Percentiles rank a stretch among this genome's conserved stretches.
Evolutionary conservation across 2,888 invertebrate species (phyloP).

Genomic region (Eupithecia centaureata): DNA sequence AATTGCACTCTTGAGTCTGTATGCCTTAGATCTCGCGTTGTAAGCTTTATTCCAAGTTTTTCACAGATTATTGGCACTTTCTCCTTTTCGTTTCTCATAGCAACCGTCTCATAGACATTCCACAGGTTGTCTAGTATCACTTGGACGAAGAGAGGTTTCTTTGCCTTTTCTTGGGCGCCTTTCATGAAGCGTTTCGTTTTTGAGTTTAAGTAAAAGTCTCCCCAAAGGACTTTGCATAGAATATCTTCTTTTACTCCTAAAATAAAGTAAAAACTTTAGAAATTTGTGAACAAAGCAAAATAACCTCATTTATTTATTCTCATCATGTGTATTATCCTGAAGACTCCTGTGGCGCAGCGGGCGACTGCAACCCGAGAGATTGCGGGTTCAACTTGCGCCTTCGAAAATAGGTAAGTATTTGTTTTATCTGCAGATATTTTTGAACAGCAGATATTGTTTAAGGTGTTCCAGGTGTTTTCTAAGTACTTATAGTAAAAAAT

Average conservation of each 20-base stretch:
- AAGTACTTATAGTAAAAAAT: too few relatives aligned
- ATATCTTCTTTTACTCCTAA: conserved; percentile 86
- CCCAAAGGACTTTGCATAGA: conserved; percentile 94
- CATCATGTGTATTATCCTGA: background rate
- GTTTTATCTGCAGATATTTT: too few relatives aligned
- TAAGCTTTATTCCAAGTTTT: conserved; percentile 90
- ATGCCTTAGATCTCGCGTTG: conserved; percentile 90
- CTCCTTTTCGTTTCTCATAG: conserved; percentile 89
- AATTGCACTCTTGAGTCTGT: conserved; percentile 91
- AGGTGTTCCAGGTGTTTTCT: too few relatives aligned
- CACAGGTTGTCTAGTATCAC: conserved; percentile 96
- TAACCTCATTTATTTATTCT: background rate
- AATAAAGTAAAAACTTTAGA: conserved; percentile 1
- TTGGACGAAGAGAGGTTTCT: conserved; percentile 96
- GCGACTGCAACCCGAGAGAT: too few relatives aligned
- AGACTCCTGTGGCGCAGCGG: too few relatives aligned
- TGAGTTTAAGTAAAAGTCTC: conserved; percentile 94
- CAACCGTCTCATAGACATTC: conserved; percentile 93
- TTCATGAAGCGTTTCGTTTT: conserved; percentile 93
- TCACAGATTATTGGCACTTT: conserved; percentile 88
- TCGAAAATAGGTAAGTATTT: too few relatives aligned
- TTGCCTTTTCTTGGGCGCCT: conserved; percentile 96
- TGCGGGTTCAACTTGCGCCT: too few relatives aligned
- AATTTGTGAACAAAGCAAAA: background rate
- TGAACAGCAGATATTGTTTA: too few relatives aligned